These are phyloP conservation scores for Copidosoma floridanum DNA, from an alignment of 1,140 invertebrate species.

Conservation along the genomic window DNA sequence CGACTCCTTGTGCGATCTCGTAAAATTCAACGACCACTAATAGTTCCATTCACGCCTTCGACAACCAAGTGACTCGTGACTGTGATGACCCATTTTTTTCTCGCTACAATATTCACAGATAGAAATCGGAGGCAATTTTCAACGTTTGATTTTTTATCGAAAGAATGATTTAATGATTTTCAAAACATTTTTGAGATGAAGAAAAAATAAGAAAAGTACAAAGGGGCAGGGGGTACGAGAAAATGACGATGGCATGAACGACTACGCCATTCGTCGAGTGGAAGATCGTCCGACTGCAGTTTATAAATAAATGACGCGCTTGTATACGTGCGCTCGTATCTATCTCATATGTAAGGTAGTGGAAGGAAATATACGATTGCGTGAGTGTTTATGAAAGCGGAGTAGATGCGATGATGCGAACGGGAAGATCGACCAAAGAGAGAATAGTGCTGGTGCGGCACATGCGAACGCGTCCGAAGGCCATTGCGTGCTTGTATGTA, in stretches of 20 bases:
- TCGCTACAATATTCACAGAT: too few relatives aligned
- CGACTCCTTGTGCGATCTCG: neutral
- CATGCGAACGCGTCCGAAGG: too few relatives aligned
- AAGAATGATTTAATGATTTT: slow-evolving; percentile 17
- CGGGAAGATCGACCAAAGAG: neutral
- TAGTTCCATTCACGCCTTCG: neutral
- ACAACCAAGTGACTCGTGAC: too few relatives aligned
- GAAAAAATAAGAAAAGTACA: neutral
- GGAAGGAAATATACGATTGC: too few relatives aligned
- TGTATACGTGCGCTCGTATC: too few relatives aligned
- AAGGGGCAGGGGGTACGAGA: too few relatives aligned
- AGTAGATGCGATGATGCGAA: neutral
- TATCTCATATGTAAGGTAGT: too few relatives aligned
- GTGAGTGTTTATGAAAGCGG: too few relatives aligned
- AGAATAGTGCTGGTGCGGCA: slow-evolving; percentile 1
- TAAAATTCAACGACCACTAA: slow-evolving; percentile 19
- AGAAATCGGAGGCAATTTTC: too few relatives aligned
- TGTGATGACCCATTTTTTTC: slow-evolving; percentile 14
- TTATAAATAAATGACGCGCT: slow-evolving; percentile 7
- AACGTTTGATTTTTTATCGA: slow-evolving; percentile 18
- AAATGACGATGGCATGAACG: neutral
- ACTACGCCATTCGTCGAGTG: slow-evolving; percentile 1
- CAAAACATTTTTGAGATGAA: neutral
- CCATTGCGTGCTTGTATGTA: too few relatives aligned
- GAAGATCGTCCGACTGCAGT: slow-evolving; percentile 5